Evolutionary conservation across 1,140 invertebrate genomes (phyloP).

Genomic region (Drosophila santomea): DNA sequence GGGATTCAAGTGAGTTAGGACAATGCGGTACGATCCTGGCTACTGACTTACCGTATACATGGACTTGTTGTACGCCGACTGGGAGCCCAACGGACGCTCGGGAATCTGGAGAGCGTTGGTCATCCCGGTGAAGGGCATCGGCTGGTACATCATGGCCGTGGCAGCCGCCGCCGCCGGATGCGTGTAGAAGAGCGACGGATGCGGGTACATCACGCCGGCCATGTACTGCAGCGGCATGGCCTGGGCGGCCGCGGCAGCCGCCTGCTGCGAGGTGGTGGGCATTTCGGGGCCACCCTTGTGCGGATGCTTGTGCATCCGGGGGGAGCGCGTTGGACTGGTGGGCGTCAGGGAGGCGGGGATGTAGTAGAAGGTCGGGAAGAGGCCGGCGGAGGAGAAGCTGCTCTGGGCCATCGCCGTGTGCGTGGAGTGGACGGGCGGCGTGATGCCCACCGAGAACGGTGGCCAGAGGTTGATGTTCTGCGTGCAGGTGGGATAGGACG

Average conservation of each 20-base stretch:
- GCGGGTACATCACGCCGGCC: conserved; percentile 86
- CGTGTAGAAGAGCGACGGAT: conserved; percentile 80
- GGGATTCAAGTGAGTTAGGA: neutral
- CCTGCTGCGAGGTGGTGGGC: conserved; percentile 62
- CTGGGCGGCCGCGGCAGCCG: conserved; percentile 42
- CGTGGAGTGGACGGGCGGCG: conserved; percentile 82
- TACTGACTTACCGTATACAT: conserved; percentile 49
- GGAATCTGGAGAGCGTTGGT: conserved; percentile 57
- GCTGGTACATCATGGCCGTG: conserved; percentile 80
- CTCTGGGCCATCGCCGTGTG: conserved; percentile 75
- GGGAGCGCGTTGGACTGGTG: conserved; percentile 8
- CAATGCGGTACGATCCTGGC: neutral
- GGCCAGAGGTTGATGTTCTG: conserved; percentile 87
- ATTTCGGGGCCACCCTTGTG: conserved; percentile 35
- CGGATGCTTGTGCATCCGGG: conserved; percentile 12
- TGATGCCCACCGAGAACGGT: conserved; percentile 86
- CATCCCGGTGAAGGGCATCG: conserved; percentile 71
- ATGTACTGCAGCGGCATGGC: conserved; percentile 85
- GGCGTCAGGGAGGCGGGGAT: conserved; percentile 84
- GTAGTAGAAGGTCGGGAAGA: conserved; percentile 86
- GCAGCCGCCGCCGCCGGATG: conserved; percentile 75
- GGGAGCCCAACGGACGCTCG: conserved; percentile 35
- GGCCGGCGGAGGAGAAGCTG: conserved; percentile 65
- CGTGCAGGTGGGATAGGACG: conserved; percentile 36
- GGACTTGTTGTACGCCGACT: conserved; percentile 42